phyloP scores from a whole-genome alignment of 2,888 invertebrate genomes.

The Ectemnius lituratus region DNA sequence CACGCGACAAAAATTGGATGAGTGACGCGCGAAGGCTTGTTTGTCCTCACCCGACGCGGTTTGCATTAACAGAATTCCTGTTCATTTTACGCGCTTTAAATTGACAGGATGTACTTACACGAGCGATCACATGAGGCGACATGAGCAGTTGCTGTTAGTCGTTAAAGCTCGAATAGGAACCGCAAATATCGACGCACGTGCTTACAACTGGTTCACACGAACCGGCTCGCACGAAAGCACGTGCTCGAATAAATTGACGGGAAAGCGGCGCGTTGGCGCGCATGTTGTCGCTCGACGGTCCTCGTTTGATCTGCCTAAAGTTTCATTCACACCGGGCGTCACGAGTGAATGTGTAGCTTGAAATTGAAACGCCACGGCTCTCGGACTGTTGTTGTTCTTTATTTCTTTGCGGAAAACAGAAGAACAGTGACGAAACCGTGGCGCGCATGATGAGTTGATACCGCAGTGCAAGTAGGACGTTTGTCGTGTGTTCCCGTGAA shows the following conservation, averaged over 20 bases:
- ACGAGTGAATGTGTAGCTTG: too few species aligned
- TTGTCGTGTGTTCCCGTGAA: too few species aligned
- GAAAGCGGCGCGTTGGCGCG: not conserved
- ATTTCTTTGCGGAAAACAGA: too few species aligned
- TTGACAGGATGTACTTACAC: conserved; percentile 16
- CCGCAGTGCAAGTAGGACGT: too few species aligned
- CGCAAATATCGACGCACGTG: conserved; percentile 27
- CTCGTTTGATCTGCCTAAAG: too few species aligned
- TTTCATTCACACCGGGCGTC: too few species aligned
- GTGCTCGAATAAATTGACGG: conserved; percentile 7
- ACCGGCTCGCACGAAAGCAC: not conserved
- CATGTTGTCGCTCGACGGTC: too few species aligned
- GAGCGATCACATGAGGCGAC: conserved; percentile 35
- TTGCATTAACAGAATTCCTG: conserved; percentile 8
- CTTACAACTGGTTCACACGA: not conserved
- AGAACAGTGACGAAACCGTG: too few species aligned
- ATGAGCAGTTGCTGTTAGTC: conserved; percentile 15
- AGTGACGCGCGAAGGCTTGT: not conserved
- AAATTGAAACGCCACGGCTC: too few species aligned
- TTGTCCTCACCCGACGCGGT: not conserved
- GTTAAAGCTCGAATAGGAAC: conserved; percentile 31
- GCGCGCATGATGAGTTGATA: too few species aligned
- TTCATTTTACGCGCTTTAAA: conserved; percentile 33
- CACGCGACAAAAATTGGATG: not conserved
- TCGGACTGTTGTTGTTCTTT: too few species aligned